phyloP scores from a whole-genome alignment of 2,797 vertebrate genomes.

The Tadarida brasiliensis region DNA sequence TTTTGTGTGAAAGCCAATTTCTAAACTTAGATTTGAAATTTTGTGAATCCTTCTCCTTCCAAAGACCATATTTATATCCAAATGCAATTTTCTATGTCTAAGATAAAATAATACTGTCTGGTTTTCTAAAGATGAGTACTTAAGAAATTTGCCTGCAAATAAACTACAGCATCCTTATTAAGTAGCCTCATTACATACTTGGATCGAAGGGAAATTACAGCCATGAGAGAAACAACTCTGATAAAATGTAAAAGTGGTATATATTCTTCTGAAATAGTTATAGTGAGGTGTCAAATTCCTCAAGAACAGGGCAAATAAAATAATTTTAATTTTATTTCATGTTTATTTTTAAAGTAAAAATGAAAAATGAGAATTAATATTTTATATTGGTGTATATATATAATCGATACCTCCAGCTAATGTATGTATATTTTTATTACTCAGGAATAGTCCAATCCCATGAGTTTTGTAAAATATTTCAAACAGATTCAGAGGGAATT shows the following conservation, averaged over 20 bases:
- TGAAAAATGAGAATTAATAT: neutral
- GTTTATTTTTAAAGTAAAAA: conserved; percentile 38
- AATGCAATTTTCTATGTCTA: conserved; percentile 25
- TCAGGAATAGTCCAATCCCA: neutral
- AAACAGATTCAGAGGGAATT: neutral
- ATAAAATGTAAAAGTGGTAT: neutral
- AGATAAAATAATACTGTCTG: conserved; percentile 47
- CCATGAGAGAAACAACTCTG: conserved; percentile 40
- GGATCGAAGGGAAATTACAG: conserved; percentile 42
- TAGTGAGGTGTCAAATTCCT: neutral
- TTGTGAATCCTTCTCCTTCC: neutral
- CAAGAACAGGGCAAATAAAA: conserved; percentile 20
- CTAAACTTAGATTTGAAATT: conserved; percentile 34
- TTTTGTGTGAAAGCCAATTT: conserved; percentile 26
- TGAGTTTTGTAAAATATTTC: neutral
- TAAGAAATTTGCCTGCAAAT: conserved; percentile 30
- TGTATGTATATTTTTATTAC: neutral
- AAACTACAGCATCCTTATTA: conserved; percentile 15
- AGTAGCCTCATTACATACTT: conserved; percentile 34
- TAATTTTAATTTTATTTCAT: conserved; percentile 32
- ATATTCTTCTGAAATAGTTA: conserved; percentile 38
- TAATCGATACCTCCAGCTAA: neutral
- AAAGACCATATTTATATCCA: neutral
- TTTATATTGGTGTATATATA: neutral
- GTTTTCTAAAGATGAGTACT: neutral